Evolutionary conservation across 1,140 invertebrate genomes (phyloP), one percentile per base, ranked within the genome.

Genomic region (Lanistes nyassanus): DNA sequence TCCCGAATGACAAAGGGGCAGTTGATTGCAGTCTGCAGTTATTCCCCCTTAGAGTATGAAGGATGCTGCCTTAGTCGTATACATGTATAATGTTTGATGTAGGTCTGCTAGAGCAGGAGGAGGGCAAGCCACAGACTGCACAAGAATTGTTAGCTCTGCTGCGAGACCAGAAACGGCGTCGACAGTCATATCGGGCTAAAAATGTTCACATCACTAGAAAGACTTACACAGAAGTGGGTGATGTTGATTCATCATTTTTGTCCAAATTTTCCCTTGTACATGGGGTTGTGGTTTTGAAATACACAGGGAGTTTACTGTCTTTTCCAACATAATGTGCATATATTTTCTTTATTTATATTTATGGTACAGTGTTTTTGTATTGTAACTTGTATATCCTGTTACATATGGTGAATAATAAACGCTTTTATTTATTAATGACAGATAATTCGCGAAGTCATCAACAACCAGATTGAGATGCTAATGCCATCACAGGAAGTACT

Each of bases 381-480:
- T 55, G n/a, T n/a, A n/a, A n/a, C 23, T 42, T 37, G 29, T 69
- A 56, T 53, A 60, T 64, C 1, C 58, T 34, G 31, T 62, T 5
- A 29, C 7, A 19, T 42, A 36, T 21, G 23, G 11, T 62, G 47
- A 42, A 29, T 29, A 26, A n/a, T 68, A 36, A 36, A 23, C n/a
- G 13, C 16, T 34, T 56, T 3, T 55, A 34, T 65, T 70, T 71
- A 11, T 64, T 47, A 69, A 34, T 75, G 73, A 31, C 69, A 84
- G 83, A 83, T 87, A 6, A 86, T 88, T 31, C 81, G 85, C 71
- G 87, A 88, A 81, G 84, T 88, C 5, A 87, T 88, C 36, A 53
- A 80, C 56, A 88, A 88, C 66, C 86, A 88, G 72, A 84, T 84
- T 66, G 81, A 85, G 92, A 86, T 95, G 92, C 80, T 95, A 94